Evolutionary conservation across 1,140 invertebrate species (phyloP), one percentile per base, ranked within the genome.

Genomic region (Euwallacea fornicatus): DNA sequence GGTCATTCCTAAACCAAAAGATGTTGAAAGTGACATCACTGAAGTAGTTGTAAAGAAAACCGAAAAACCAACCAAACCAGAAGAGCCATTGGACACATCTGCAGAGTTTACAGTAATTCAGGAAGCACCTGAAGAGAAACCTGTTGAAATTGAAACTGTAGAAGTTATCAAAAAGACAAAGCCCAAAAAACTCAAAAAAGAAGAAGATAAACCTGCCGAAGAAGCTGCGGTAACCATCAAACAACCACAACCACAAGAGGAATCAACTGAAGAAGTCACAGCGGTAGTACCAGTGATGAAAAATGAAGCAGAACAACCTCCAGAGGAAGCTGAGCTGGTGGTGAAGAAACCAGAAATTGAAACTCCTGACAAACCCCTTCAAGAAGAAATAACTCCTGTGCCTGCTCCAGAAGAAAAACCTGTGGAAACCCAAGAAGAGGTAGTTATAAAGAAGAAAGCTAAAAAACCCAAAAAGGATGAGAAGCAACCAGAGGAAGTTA

Each of bases 71-170:
- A 7, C 42, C 7, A 63, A 59, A 43, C 54, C 70, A 8, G 44
- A 60, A 69, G 54, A 63, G 69, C 54, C 60, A 54, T 15, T 66
- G 7, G 72, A 70, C 16, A 71, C 69, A 54, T 67, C 66, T 7
- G 73, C 71, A 15, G 80, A 90, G 81, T 82, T 90, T 21, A 90
- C 87, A 7, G 83, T 91, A 33, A 44, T 67, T 3, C 62, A 69
- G 62, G 74, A 78, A n/a, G 21, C 60, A 72, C 76, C 81, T 21
- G 67, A 72, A 11, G 69, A 68, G 50, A 43, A 42, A 44, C 53
- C 53, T 68, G 44, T 41, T 16, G 56, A 62, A 50, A 54, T 73
- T 54, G 73, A 78, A 50, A 71, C 66, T 44, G 62, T 72, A 58
- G 64, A 75, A 7, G 65, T 71, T 61, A 10, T 65, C 16, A 74